A percentile compares a stretch with the other conserved stretches of the same genome.
These are phyloP conservation scores for Megastigmus dorsalis DNA, from an alignment of 2,888 invertebrate genomes.

Conservation along the genomic window DNA sequence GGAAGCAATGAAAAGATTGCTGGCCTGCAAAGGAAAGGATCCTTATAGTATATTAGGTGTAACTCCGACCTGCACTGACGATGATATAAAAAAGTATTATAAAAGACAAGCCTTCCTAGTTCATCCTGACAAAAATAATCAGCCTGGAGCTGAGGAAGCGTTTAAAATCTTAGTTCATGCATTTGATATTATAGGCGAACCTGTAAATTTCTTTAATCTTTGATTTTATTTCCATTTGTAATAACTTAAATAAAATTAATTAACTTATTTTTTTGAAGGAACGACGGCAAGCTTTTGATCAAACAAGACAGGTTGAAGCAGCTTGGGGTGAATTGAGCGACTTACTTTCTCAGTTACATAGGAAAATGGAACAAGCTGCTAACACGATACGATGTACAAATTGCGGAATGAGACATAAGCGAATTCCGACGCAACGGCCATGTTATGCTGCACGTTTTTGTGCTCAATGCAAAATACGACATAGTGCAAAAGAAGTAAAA, in stretches of 20 bases:
- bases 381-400: conserved; percentile 96
- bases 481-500: conserved; percentile 89
- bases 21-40: conserved; percentile 96
- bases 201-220: conserved; percentile 76
- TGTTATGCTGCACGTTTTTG: conserved; percentile 95
- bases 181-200: conserved; percentile 95
- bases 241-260: background rate
- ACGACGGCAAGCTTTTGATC: conserved; percentile 84
- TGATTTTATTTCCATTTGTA: conserved; percentile 20
- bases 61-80: conserved; percentile 90
- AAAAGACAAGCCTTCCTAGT: conserved; percentile 94
- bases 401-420: conserved; percentile 92
- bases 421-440: conserved; percentile 89
- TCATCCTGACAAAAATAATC: conserved; percentile 96
- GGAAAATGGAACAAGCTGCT: conserved; percentile 95
- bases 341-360: conserved; percentile 89
- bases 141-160: conserved; percentile 96
- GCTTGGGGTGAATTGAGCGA: conserved; percentile 93
- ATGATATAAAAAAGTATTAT: conserved; percentile 95
- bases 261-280: conserved; percentile 76
- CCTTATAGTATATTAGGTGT: conserved; percentile 96
- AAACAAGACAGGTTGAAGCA: conserved; percentile 86
- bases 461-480: conserved; percentile 90
- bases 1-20: conserved; percentile 93
- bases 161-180: conserved; percentile 97